phyloP scores from a whole-genome alignment of 2,888 invertebrate species.

The Encarsia formosa region DNA sequence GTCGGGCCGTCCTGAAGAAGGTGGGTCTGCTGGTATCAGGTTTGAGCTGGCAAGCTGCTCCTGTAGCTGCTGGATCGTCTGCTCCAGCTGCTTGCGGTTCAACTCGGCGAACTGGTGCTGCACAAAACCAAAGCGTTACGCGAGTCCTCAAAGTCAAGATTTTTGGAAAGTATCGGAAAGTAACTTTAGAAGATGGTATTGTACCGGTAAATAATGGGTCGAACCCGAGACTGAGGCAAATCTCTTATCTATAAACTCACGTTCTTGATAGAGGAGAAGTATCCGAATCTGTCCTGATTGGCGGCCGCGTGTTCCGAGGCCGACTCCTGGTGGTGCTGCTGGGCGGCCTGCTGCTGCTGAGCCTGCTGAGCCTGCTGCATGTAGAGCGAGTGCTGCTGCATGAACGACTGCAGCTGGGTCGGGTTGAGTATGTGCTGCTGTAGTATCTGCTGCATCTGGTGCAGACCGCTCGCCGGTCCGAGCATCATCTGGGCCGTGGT shows the following conservation, averaged over 20 bases:
- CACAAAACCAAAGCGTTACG: no score
- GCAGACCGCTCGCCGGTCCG: conserved; percentile 61
- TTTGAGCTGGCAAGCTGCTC: conserved; percentile 85
- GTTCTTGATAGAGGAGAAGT: conserved; percentile 48
- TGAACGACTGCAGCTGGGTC: conserved; percentile 70
- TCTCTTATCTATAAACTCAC: no score
- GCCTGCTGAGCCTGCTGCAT: conserved; percentile 66
- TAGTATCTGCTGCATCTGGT: conserved; percentile 73
- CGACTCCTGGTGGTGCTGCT: conserved; percentile 39
- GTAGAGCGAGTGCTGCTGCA: conserved; percentile 75
- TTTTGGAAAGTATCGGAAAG: no score
- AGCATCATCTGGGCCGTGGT: conserved; percentile 54
- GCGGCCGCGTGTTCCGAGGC: conserved; percentile 43
- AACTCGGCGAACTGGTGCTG: conserved; percentile 72
- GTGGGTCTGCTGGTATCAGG: conserved; percentile 78
- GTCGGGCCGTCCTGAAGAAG: conserved; percentile 64
- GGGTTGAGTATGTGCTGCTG: conserved; percentile 74
- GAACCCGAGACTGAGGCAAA: no score
- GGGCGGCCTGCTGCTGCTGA: no score
- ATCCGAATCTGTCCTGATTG: conserved; percentile 43
- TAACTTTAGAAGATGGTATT: no score
- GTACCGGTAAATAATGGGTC: no score
- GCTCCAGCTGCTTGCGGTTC: conserved; percentile 75
- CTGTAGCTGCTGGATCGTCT: conserved; percentile 74
- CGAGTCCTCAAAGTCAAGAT: no score